Evolutionary conservation across 1,140 invertebrate genomes (phyloP), one percentile per base, ranked within the genome.

Genomic region (Diachasma alloeum): DNA sequence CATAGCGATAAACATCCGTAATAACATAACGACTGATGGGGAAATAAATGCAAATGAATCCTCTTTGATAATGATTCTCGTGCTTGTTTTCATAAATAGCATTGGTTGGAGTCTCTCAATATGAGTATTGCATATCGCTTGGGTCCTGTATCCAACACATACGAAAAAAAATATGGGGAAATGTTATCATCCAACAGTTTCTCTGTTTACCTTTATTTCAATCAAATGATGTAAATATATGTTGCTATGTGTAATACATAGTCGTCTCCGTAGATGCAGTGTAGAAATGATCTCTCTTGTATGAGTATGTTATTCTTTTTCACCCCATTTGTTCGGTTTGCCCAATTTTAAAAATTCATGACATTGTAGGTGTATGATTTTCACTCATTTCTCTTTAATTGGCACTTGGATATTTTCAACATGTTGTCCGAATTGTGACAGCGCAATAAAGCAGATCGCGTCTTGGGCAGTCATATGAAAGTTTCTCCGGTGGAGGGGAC

Each of bases 171-270:
- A 59, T 22, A 59, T 59, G 17, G 17, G 53, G 53, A 59, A 59
- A 59, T 59, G 10, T 59, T 48, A 81, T 84, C 84, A 82, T 81
- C 68, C 82, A 74, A 59, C 63, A 76, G 75, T 76, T 22, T 72
- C 53, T 48, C 69, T 83, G 81, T 81, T 81, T 83, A 24, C 44
- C 44, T 48, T 48, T n/a, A 66, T 84, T 83, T 81, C 82, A 82
- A 78, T 86, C 83, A 86, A 86, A 81, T 86, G 85, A 87, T 79
- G 82, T 87, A 86, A 87, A 86, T 87, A 87, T 86, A 86, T 84
- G 82, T n/a, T n/a, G n/a, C n/a, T 84, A 81, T 86, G 80, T 87
- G n/a, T 80, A 79, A 80, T 78, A 63, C 82, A 81, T 84, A 82
- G 85, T 84, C 82, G 82, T 83, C 86, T 80, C 82, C 39, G 53